Base-by-base conservation (phyloP, 2,113 vertebrate species). In the Craseonycteris thonglongyai region DNA sequence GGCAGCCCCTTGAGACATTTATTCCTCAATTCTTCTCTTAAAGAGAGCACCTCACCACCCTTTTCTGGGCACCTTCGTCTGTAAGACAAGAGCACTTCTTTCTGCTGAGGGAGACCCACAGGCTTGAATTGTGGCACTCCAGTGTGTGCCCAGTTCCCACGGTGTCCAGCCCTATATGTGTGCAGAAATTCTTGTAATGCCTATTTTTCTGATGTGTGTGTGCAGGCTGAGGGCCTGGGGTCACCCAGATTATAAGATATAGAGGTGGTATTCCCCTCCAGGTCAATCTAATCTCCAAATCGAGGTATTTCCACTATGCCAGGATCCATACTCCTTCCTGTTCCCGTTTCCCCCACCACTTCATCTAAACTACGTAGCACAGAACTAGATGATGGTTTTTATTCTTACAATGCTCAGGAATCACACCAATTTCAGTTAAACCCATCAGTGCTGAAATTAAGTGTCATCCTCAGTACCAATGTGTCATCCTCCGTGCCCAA, bases 111-210 rank as follows among this genome's bases (percentile, higher is more conserved):
- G 72, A 72, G 5, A 71, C 21, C 24, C 9, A 1, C 6, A 45
- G n/a, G 14, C 33, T 68, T 86, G 35, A 21, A 21, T 15, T 45
- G 30, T n/a, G 9, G 19, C 5, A 16, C 5, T 75, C 16, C 33
- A 12, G 42, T 1, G 0, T 24, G 33, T 18, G 42, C 21, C 49
- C 26, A 42, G 6, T 12, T 2, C 56, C 14, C 7, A 26, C 4
- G n/a, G 12, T 38, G 35, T 16, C 75, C 49, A 65, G 28, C 21
- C 8, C 19, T 35, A 0, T 58, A 28, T 61, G 16, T 8, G 30
- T 12, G 6, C 47, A 33, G 12, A 22, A 35, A 10, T 45, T 74
- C 42, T 69, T 54, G 3, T 33, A 33, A 51, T 59, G 13, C 19
- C 19, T 1, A 0, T 24, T 38, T 38, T 40, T 71, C 40, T 35